Evolutionary conservation across 2,888 invertebrate species (phyloP).

Genomic region (Siphonodentalium dalli): DNA sequence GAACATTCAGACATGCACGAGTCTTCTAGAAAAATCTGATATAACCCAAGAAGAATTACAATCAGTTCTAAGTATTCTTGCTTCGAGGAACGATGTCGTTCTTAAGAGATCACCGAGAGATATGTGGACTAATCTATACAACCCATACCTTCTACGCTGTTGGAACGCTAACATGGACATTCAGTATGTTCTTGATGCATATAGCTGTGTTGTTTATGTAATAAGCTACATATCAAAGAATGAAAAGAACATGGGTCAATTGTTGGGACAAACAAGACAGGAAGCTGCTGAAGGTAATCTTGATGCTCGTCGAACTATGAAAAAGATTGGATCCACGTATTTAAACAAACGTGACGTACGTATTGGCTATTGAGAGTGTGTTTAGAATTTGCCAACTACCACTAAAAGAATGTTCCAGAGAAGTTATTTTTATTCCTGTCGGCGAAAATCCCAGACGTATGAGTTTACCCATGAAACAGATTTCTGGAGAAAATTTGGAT

Average conservation of each 20-base stretch:
- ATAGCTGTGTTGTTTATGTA: constrained; percentile 2
- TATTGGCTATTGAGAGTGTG: neutral
- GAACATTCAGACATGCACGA: no score
- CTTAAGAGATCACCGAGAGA: no score
- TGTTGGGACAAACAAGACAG: neutral
- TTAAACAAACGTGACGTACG: neutral
- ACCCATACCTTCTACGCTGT: no score
- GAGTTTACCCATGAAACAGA: neutral
- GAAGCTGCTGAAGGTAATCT: no score
- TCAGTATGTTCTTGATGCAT: neutral
- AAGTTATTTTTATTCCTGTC: no score
- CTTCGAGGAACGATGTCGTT: no score
- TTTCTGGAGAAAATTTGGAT: neutral
- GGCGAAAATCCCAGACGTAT: no score
- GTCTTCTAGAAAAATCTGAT: no score
- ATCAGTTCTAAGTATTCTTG: no score
- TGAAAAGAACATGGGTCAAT: neutral
- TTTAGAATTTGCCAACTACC: neutral
- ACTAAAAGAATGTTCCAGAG: constrained; percentile 1
- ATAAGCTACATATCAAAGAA: neutral
- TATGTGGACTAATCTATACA: no score
- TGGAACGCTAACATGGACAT: neutral
- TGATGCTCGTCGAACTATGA: constrained; percentile 2
- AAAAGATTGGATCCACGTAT: neutral
- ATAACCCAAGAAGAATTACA: no score